Evolutionary conservation across 2,113 vertebrate species (phyloP), one percentile per base, ranked within the genome.

Genomic region (Neogobius melanostomus): DNA sequence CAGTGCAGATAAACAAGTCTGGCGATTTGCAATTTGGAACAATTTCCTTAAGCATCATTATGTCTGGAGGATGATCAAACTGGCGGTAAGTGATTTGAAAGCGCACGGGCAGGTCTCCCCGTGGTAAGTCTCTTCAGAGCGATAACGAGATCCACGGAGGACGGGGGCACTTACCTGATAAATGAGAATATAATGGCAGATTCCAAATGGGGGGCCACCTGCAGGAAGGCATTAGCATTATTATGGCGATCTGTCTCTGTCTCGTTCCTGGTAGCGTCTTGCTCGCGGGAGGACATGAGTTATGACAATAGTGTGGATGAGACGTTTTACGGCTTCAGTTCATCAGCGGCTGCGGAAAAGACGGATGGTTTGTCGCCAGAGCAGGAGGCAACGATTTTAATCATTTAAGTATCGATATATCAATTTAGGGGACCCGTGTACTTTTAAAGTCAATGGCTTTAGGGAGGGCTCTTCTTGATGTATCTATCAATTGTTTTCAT

Each of bases 221-320:
- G 89, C 86, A 78, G 76, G 65, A 88, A 86, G 59, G 72, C 88
- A 82, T 87, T 83, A 84, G 59, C 81, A 82, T 89, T 88, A 91
- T 92, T 89, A 80, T 84, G 63, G 79, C 68, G 81, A 89, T 91
- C 80, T 8, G 71, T 92, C 90, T 91, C 70, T 85, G 89, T 89
- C 89, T 91, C n/a, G 79, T 91, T 91, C 77, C 84, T 68, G 78
- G 69, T 71, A 74, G 64, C 60, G 15, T 72, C 69, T 68, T 69
- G 77, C 83, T 69, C n/a, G 82, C 78, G 79, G 83, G 80, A 76
- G 74, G 79, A 84, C 81, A 69, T 87, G 84, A 89, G 77, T 88
- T 82, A 88, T 81, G 86, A 81, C 64, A 64, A 80, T 6, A 52
- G 52, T 57, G 16, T 46, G 62, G 69, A 71, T 80, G 57, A 69